Percentiles rank a stretch among this genome's conserved stretches.
These are phyloP conservation scores for Chaetura pelagica DNA, from an alignment of 2,113 vertebrate genomes.

Conservation along the genomic window DNA sequence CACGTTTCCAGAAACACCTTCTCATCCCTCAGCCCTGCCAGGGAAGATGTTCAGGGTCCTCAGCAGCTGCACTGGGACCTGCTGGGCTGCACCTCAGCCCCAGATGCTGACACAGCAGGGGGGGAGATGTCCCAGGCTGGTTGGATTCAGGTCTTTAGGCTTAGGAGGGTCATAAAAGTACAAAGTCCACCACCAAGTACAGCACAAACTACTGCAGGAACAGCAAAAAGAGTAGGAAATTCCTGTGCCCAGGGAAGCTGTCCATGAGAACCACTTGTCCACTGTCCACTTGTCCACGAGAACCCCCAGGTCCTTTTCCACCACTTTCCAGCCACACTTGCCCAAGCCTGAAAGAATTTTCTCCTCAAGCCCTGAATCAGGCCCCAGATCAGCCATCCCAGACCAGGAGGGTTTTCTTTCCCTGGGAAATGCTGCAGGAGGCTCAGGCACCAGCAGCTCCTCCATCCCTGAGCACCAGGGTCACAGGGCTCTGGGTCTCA, in stretches of 20 bases:
- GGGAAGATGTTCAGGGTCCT: too few relatives aligned
- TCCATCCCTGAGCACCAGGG: fast-evolving
- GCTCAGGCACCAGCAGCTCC: not conserved
- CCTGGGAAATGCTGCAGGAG: not conserved
- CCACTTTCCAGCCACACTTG: too few relatives aligned
- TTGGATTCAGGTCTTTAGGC: not conserved
- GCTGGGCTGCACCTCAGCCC: not conserved
- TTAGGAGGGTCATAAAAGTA: not conserved
- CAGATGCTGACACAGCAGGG: fast-evolving
- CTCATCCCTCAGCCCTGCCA: too few relatives aligned
- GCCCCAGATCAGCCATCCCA: not conserved
- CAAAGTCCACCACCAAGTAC: not conserved
- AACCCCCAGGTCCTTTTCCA: too few relatives aligned
- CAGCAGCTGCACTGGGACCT: too few relatives aligned
- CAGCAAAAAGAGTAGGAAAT: not conserved
- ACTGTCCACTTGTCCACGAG: too few relatives aligned
- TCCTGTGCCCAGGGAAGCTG: not conserved
- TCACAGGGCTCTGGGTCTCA: not conserved
- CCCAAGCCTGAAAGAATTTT: not conserved
- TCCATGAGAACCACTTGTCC: too few relatives aligned
- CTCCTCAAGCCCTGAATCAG: not conserved
- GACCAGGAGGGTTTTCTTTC: not conserved
- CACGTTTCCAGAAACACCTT: not conserved
- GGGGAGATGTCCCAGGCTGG: not conserved
- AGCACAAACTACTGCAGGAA: not conserved